A percentile compares a stretch with the other conserved stretches of the same genome.
phyloP scores from a whole-genome alignment of 2,113 vertebrate genomes.

The Tenebrosternarchus preto region DNA sequence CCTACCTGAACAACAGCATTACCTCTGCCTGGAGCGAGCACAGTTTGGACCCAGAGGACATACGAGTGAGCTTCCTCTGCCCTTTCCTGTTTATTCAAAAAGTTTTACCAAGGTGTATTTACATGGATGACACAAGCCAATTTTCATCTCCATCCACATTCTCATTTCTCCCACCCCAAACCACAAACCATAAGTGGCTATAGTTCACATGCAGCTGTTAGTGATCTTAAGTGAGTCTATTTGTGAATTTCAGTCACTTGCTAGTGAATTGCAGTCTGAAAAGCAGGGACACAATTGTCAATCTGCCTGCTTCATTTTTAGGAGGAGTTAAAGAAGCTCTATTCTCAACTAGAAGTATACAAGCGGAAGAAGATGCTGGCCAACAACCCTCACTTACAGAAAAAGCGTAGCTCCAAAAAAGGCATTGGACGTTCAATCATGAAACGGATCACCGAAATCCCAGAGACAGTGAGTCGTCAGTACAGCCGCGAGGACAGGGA shows the following conservation, averaged over 20 bases:
- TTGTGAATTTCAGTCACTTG: too few species aligned
- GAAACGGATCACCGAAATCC: conserved; percentile 96
- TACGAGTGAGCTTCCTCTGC: conserved; percentile 77
- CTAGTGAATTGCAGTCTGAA: background rate
- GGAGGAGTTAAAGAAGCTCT: conserved; percentile 97
- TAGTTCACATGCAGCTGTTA: too few species aligned
- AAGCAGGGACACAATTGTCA: background rate
- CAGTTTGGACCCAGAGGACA: conserved; percentile 97
- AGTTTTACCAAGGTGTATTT: background rate
- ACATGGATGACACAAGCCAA: background rate
- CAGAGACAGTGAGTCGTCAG: conserved; percentile 90
- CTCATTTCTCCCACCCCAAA: too few species aligned
- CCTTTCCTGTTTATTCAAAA: background rate
- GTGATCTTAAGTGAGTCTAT: too few species aligned
- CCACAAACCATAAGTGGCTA: too few species aligned
- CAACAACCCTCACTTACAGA: conserved; percentile 98
- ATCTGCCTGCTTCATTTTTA: conserved; percentile 61
- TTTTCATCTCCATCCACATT: background rate
- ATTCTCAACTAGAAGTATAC: conserved; percentile 95
- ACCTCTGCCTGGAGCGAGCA: conserved; percentile 98
- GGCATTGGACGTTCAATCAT: conserved; percentile 94
- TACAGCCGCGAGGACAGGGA: conserved; percentile 96
- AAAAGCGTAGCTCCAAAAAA: conserved; percentile 98
- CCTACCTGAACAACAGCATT: conserved; percentile 97
- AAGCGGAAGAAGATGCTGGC: conserved; percentile 99